phyloP scores from a whole-genome alignment of 1,140 invertebrate species.

The Hyles vespertilio region DNA sequence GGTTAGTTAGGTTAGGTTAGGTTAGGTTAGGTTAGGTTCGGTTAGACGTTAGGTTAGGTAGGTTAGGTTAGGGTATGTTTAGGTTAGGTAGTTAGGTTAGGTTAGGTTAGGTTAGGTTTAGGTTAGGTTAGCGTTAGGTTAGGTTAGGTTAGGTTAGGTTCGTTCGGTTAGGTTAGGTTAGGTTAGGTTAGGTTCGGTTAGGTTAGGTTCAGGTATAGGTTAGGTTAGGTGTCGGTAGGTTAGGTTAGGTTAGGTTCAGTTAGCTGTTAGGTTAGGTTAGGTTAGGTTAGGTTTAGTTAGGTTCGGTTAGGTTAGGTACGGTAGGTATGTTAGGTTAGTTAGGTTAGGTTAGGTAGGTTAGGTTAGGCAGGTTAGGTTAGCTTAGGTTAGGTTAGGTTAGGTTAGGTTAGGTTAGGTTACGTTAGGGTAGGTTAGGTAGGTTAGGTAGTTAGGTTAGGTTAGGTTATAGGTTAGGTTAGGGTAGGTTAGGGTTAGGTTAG shows the following conservation, averaged over 20 bases:
- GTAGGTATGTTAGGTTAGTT: conserved; percentile 36
- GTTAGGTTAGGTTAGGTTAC: no score
- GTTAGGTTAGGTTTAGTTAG: conserved; percentile 29
- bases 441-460: no score
- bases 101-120: conserved; percentile 33
- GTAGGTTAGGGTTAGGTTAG: no score
- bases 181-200: conserved; percentile 27
- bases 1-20: conserved; percentile 20
- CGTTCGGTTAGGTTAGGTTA: conserved; percentile 27
- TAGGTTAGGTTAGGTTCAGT: conserved; percentile 31
- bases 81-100: conserved; percentile 23
- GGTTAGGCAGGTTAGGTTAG: no score
- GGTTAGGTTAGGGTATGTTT: conserved; percentile 25
- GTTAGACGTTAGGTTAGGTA: conserved; percentile 17
- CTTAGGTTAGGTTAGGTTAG: no score
- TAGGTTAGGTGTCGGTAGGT: conserved; percentile 20
- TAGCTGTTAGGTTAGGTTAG: conserved; percentile 30
- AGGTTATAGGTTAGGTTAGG: no score
- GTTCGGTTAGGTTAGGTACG: conserved; percentile 32
- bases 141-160: conserved; percentile 38
- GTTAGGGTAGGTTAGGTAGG: no score
- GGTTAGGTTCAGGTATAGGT: conserved; percentile 28
- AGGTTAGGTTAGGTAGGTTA: conserved; percentile 38
- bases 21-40: conserved; percentile 19
- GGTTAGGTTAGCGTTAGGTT: conserved; percentile 36